Percentiles rank a stretch among this genome's conserved stretches.
These are phyloP conservation scores for Nemopilema nomurai DNA, from an alignment of 30 jellyfish, hydroid and myxozoan species.

Conservation along the genomic window DNA sequence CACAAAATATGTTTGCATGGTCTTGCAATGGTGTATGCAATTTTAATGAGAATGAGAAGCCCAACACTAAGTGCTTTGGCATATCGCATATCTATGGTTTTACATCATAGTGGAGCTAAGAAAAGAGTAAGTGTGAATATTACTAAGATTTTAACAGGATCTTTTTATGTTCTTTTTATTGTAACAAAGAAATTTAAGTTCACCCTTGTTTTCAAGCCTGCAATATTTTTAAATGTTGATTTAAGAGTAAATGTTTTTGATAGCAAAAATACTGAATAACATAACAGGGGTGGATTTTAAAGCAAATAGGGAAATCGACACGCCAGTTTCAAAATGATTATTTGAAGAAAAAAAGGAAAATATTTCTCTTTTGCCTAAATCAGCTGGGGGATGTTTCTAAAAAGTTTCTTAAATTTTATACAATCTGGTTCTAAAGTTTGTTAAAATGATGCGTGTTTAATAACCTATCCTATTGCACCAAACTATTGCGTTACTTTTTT, in stretches of 20 bases:
- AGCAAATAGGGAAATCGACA: no score
- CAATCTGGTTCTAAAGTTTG: not conserved
- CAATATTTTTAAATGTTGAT: not conserved
- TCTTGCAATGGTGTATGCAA: constrained; percentile 22
- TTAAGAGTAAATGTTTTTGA: not conserved
- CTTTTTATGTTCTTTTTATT: not conserved
- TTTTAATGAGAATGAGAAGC: constrained; percentile 31
- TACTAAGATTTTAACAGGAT: not conserved
- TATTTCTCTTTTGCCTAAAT: not conserved
- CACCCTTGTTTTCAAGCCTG: not conserved
- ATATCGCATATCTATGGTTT: constrained; percentile 8
- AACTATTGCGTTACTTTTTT: not conserved
- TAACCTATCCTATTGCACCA: not conserved
- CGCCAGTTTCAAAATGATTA: no score
- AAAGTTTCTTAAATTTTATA: not conserved
- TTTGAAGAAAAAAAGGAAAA: no score
- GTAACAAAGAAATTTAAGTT: not conserved
- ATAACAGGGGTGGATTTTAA: no score
- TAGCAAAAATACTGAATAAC: not conserved
- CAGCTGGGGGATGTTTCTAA: not conserved
- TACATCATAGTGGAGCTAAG: constrained; percentile 42
- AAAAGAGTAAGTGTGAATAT: not conserved
- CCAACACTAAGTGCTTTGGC: constrained; percentile 30
- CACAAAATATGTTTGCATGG: not conserved
- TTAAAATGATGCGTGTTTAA: not conserved